Base-by-base conservation (phyloP, 2,888 invertebrate species). In the Pediacus dermestoides region DNA sequence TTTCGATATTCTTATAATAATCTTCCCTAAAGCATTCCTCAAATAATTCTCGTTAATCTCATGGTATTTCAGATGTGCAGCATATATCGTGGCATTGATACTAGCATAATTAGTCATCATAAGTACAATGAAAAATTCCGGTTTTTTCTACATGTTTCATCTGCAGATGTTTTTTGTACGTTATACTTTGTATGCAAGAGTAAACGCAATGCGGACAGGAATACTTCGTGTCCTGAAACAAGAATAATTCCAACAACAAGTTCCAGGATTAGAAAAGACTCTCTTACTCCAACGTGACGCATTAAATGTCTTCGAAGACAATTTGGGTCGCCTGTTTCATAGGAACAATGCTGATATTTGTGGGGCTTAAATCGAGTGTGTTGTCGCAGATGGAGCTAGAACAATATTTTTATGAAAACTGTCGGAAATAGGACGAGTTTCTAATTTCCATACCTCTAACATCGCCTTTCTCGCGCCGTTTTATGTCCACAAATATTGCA, bases 331-430 rank as follows among this genome's bases (percentile, higher is more conserved):
- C 82, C 80, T 2, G 85, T 82, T 44, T 74, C 73, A 60, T 82
- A 88, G 6, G 75, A 72, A 57, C 87, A 87, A 12, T 74, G 66
- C 18, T 78, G 74, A 58, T 88, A 88, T 34, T 77, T 74, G 51
- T 82, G 79, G 0, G 87, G 87, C 59, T 87, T 88, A 52, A 85
- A 85, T 2, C 86, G 82, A 0, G 86, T 85, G 53, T 88, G 87
- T 50, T 82, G 84, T 7, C 87, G 70, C 53, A 81, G 70, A 63
- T 88, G 88, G 50, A 86, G 74, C 74, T 79, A 60, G 2, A 61
- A n/a, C n/a, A n/a, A n/a, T n/a, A n/a, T n/a, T n/a, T n/a, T n/a
- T n/a, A n/a, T n/a, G n/a, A n/a, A n/a, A n/a, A 50, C 38, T 16
- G 25, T 15, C 11, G 41, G 11, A n/a, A 42, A 39, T 28, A 36